phyloP scores from a whole-genome alignment of 2,888 invertebrate genomes.

The Diarsia rubi region DNA sequence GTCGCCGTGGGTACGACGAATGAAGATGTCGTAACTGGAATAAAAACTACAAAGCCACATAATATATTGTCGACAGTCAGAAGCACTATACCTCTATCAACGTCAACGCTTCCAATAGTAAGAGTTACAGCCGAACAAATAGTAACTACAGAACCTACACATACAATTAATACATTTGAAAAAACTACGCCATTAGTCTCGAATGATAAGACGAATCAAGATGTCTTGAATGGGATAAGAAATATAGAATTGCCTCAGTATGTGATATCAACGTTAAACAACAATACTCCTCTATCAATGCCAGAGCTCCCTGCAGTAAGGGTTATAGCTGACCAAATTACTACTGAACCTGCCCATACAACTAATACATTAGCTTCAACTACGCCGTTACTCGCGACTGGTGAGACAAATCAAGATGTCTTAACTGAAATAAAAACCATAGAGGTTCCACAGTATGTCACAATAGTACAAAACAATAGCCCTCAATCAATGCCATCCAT shows the following conservation, averaged over 20 bases:
- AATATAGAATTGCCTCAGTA: background rate
- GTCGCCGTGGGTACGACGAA: background rate
- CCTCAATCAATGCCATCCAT: background rate
- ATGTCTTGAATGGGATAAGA: background rate
- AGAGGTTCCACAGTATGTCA: background rate
- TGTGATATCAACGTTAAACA: background rate
- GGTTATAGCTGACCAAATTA: background rate
- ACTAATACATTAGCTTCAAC: background rate
- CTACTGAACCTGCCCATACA: background rate
- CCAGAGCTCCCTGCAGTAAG: background rate
- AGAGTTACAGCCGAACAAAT: background rate
- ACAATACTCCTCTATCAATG: background rate
- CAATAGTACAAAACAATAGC: constrained; percentile 4
- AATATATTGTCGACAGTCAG: background rate
- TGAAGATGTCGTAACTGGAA: background rate
- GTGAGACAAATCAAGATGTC: background rate
- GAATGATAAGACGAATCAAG: background rate
- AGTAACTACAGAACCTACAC: background rate
- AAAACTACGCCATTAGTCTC: background rate
- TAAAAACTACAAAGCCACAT: background rate
- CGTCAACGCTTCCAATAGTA: background rate
- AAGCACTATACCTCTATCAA: background rate
- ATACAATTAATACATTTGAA: background rate
- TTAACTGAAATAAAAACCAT: background rate
- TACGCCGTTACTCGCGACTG: background rate